Conservation (phyloP, 2,888 invertebrate species). For the Agrotis ipsilon region DNA sequence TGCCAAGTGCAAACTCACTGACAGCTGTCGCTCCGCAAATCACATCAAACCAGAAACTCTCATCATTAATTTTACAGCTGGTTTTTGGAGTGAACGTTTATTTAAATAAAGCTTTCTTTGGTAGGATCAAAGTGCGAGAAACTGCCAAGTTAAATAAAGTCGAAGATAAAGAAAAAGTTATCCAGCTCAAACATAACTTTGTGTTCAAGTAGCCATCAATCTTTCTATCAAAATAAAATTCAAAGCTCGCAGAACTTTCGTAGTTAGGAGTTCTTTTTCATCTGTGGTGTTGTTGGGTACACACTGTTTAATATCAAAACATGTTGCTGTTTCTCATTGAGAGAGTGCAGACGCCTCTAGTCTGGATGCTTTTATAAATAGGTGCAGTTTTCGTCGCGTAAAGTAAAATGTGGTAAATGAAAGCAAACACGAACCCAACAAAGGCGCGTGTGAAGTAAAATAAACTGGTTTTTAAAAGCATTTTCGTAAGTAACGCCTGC, state of each 20-base stretch:
- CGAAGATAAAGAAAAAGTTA: slow-evolving; percentile 1
- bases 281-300: background rate
- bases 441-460: slow-evolving; percentile 39
- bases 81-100: slow-evolving; percentile 16
- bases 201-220: slow-evolving; percentile 5
- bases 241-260: slow-evolving; percentile 12
- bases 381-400: slow-evolving; percentile 45
- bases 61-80: slow-evolving; percentile 34
- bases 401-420: slow-evolving; percentile 45
- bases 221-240: slow-evolving; percentile 32
- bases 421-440: slow-evolving; percentile 56
- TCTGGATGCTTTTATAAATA: slow-evolving; percentile 56
- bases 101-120: background rate
- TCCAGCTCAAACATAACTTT: background rate
- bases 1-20: slow-evolving; percentile 19
- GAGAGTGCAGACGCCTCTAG: slow-evolving; percentile 44
- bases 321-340: slow-evolving; percentile 20
- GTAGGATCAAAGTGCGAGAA: background rate
- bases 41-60: slow-evolving; percentile 30
- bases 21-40: slow-evolving; percentile 37
- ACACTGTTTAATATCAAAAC: slow-evolving; percentile 29
- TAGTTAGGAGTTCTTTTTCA: slow-evolving; percentile 10
- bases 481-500: slow-evolving; percentile 42
- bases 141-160: slow-evolving; percentile 17
- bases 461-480: slow-evolving; percentile 53